Conservation (phyloP, 2,113 vertebrate species). For the Pagrus major region DNA sequence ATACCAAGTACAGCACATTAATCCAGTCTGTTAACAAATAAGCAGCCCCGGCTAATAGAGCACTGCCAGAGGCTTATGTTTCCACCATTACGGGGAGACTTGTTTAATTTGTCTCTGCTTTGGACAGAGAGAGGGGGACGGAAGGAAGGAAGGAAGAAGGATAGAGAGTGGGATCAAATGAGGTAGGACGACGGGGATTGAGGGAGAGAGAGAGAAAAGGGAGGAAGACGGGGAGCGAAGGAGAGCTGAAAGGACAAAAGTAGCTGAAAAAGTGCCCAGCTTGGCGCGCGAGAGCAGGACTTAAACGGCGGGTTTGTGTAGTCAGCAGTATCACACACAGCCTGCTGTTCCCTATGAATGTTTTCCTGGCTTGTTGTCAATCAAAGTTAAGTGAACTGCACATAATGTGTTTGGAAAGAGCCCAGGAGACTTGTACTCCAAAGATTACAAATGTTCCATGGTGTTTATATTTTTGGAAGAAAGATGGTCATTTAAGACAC, state of each 20-base stretch:
- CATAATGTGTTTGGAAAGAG: conserved; percentile 52
- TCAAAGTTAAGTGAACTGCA: conserved; percentile 59
- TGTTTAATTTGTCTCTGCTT: conserved; percentile 75
- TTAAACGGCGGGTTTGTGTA: conserved; percentile 51
- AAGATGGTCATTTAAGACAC: background rate
- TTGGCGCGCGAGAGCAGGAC: conserved; percentile 49
- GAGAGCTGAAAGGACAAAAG: conserved; percentile 59
- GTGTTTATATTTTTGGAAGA: background rate
- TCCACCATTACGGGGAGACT: conserved; percentile 59
- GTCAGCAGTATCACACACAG: conserved; percentile 70
- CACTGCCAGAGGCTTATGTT: conserved; percentile 71
- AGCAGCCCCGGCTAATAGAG: conserved; percentile 77
- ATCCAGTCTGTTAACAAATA: conserved; percentile 81
- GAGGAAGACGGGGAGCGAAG: background rate
- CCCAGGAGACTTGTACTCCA: conserved; percentile 23
- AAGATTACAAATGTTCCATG: conserved; percentile 35
- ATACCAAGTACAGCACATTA: conserved; percentile 77
- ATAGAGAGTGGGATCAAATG: conserved; percentile 29
- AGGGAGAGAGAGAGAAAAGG: conserved; percentile 3
- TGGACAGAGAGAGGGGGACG: conserved; percentile 24
- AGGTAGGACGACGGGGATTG: conserved; percentile 22
- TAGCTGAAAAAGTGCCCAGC: conserved; percentile 49
- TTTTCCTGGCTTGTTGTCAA: conserved; percentile 55
- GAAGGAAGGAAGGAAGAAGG: background rate
- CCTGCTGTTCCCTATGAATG: conserved; percentile 49